Base-by-base conservation (phyloP, 2,888 invertebrate genomes). In the Drosophila algonquin region DNA sequence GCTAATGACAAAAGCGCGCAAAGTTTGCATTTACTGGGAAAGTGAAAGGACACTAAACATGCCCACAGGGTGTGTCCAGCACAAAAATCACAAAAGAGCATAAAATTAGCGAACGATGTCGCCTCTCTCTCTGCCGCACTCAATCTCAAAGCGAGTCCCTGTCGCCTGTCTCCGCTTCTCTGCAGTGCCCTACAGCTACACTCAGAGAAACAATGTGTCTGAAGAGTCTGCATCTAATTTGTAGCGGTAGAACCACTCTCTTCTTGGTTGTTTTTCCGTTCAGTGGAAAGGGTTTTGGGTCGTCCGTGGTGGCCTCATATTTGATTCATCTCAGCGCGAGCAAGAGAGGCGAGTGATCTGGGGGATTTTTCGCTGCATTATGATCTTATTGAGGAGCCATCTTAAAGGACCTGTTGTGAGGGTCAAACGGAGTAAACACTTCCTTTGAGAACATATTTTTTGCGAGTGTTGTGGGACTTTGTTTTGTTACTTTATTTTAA, bases 61-160 rank as follows among this genome's bases (percentile, higher is more conserved):
- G 80, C 79, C 86, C 86, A 76, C 69, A 59, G 83, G 83, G 83
- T 85, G 88, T 84, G 83, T 87, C 83, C 88, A 81, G 84, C 76
- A 83, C 79, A 79, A 81, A 88, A 89, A 85, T 87, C 89, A 85
- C 85, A 85, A 85, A 85, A 84, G 85, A 81, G 89, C 85, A 89
- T 89, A 89, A 89, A 85, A 85, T 85, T 85, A 85, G 89, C 84
- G 81, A 85, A 60, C 71, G 69, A 73, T 74, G 78, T 53, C 35
- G 48, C 55, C 56, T 59, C 16, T 35, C 16, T 35, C 44, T n/a
- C 27, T 27, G 52, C 51, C 50, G 30, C 10, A 47, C 18, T 24
- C 16, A 9, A 40, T 40, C 40, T 40, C 40, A 40, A 7, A 40
- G n/a, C 40, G 14, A 40, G n/a, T 40, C 14, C 40, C 40, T 18